Evolutionary conservation across 2,888 invertebrate species (phyloP).

Genomic region (Stomorhina lunata): DNA sequence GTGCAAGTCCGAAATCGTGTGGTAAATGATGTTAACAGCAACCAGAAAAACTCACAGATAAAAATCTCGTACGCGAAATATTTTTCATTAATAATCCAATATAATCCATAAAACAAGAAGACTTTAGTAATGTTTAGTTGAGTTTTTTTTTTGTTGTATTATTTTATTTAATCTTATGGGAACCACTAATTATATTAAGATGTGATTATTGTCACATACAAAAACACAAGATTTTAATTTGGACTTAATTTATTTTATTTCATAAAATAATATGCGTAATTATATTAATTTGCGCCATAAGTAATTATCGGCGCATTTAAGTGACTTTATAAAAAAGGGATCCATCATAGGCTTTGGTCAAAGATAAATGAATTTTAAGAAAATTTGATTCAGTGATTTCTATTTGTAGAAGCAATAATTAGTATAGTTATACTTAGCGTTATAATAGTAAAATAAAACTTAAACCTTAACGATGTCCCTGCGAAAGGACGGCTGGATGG

Average conservation of each 20-base stretch:
- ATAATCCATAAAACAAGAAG: slow-evolving; percentile 8
- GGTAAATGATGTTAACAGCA: not conserved
- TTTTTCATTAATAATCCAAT: slow-evolving; percentile 56
- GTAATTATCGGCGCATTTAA: no score
- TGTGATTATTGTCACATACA: slow-evolving; percentile 22
- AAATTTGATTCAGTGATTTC: no score
- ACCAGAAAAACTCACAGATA: slow-evolving; percentile 14
- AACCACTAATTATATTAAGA: slow-evolving; percentile 53
- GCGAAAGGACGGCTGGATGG: no score
- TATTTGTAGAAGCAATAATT: no score
- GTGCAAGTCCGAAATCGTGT: not conserved
- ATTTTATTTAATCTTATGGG: slow-evolving; percentile 34
- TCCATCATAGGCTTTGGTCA: no score
- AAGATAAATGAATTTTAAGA: no score
- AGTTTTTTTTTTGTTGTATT: not conserved
- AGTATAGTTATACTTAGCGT: no score
- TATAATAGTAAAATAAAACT: no score
- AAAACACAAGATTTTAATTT: not conserved
- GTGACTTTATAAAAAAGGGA: no score
- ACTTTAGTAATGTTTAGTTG: slow-evolving; percentile 26
- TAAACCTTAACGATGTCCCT: no score
- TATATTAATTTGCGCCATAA: not conserved
- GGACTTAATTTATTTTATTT: not conserved
- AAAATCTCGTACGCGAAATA: slow-evolving; percentile 34
- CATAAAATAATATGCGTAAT: not conserved